Conservation (phyloP, 2,797 vertebrate genomes). For the Periophthalmus magnuspinnatus region DNA sequence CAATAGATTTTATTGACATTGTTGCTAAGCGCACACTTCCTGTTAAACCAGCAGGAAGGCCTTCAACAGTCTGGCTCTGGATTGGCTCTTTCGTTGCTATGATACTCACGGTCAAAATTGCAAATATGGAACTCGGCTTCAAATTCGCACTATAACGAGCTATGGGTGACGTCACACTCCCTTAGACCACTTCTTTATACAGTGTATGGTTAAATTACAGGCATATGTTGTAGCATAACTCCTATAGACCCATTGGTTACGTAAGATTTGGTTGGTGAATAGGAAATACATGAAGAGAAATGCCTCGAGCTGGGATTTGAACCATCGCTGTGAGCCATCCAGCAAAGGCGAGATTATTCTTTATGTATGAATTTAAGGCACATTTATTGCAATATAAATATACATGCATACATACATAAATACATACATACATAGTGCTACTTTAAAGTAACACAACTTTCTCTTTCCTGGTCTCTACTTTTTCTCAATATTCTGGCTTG, state of each 20-base stretch:
- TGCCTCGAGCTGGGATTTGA: neutral
- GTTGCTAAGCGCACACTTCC: too few species aligned
- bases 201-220: neutral
- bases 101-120: too few species aligned
- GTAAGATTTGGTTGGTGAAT: neutral
- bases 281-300: neutral
- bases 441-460: conserved; percentile 4
- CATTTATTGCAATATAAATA: conserved; percentile 3
- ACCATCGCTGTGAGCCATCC: neutral
- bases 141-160: too few species aligned
- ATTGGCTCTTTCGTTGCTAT: too few species aligned
- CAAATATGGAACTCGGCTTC: too few species aligned
- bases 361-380: conserved; percentile 4
- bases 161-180: too few species aligned
- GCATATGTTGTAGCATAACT: neutral
- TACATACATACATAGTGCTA: conserved; percentile 15
- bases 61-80: too few species aligned
- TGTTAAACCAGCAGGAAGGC: too few species aligned
- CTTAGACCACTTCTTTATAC: too few species aligned
- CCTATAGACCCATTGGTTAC: neutral
- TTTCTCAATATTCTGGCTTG: neutral
- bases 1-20: too few species aligned
- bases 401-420: conserved; percentile 4
- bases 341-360: neutral
- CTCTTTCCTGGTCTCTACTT: neutral